Percentiles rank a stretch among this genome's conserved stretches.
Conservation (phyloP, 1,140 invertebrate species). For the Diorhabda elongata region DNA sequence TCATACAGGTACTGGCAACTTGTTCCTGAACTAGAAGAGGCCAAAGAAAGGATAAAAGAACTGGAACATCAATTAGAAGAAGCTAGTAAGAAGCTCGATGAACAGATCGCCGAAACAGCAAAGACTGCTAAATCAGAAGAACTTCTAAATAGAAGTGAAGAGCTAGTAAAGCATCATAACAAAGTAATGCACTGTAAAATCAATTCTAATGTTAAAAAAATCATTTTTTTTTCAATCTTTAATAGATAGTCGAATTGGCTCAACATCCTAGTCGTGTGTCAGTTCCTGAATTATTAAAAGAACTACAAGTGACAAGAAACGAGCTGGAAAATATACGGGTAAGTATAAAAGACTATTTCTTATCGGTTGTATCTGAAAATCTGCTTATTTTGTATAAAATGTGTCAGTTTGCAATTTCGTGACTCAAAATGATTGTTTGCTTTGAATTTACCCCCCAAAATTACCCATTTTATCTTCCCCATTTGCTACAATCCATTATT, state of each 20-base stretch:
- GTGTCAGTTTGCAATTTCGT: no score
- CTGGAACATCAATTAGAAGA: conserved; percentile 66
- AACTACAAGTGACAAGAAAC: conserved; percentile 73
- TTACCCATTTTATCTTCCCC: no score
- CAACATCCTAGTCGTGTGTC: conserved; percentile 61
- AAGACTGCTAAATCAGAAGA: conserved; percentile 64
- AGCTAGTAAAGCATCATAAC: not conserved
- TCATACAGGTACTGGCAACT: conserved; percentile 60
- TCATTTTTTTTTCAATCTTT: conserved; percentile 26
- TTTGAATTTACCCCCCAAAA: no score
- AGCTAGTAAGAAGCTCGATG: conserved; percentile 59
- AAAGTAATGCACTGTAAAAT: not conserved
- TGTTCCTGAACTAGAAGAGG: conserved; percentile 63
- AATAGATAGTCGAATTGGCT: conserved; percentile 59
- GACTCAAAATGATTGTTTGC: no score
- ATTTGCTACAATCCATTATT: no score
- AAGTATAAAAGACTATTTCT: conserved; percentile 39
- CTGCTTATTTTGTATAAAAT: no score
- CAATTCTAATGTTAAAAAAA: not conserved
- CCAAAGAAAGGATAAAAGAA: conserved; percentile 62
- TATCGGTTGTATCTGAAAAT: no score
- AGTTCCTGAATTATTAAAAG: conserved; percentile 71
- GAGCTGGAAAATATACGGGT: conserved; percentile 83
- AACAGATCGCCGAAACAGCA: conserved; percentile 71
- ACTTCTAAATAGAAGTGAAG: not conserved